Conservation (phyloP, 1,140 invertebrate genomes). For the Tetraneura akinire region DNA sequence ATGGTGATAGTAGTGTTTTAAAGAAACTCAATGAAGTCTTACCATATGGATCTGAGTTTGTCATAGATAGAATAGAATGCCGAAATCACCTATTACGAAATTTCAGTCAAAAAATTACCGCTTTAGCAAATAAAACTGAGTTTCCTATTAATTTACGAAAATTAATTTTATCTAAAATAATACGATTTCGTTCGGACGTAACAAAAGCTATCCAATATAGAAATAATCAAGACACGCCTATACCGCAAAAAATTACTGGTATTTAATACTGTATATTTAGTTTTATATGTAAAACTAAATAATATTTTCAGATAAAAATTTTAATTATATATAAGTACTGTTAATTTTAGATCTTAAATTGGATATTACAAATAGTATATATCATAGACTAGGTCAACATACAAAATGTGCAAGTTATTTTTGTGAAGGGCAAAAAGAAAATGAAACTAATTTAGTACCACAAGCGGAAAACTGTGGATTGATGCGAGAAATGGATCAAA, state of each 20-base stretch:
- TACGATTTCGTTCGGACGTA: not conserved
- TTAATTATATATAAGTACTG: not conserved
- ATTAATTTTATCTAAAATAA: not conserved
- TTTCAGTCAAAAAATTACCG: not conserved
- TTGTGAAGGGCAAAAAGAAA: not conserved
- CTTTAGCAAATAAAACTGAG: slow-evolving; percentile 12
- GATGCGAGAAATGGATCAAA: not conserved
- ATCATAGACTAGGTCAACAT: slow-evolving; percentile 14
- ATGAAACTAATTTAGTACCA: not conserved
- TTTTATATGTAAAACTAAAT: not conserved
- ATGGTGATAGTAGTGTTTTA: slow-evolving; percentile 6
- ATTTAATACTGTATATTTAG: not conserved
- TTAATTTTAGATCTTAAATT: slow-evolving; percentile 8
- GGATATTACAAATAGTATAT: slow-evolving; percentile 11
- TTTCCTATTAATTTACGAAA: not conserved
- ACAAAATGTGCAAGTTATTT: not conserved
- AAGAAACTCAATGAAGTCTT: not conserved
- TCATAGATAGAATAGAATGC: slow-evolving; percentile 3
- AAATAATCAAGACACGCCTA: not conserved
- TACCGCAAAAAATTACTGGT: not conserved
- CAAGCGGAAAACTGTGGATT: not conserved
- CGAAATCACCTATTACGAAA: not conserved
- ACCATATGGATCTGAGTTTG: not conserved
- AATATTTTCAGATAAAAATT: not conserved
- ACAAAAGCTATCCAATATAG: not conserved